These are phyloP conservation scores for Papilio polyxenes DNA, from an alignment of 1,140 invertebrate genomes.

Conservation along the genomic window DNA sequence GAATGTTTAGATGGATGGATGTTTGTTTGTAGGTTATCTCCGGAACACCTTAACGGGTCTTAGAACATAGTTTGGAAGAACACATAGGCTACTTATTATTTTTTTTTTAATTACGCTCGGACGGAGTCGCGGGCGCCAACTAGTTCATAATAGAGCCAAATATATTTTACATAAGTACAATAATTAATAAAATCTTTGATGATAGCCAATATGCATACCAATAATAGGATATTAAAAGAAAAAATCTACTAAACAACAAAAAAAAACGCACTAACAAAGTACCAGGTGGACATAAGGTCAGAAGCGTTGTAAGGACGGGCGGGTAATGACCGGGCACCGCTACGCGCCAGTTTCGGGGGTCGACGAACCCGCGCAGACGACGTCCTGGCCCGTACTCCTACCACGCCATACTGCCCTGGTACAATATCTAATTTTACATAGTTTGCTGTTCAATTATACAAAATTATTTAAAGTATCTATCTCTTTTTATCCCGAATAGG, in stretches of 20 bases:
- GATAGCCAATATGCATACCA: too few species aligned
- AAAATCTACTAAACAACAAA: slow-evolving; percentile 27
- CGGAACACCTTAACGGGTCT: too few species aligned
- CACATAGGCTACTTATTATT: too few species aligned
- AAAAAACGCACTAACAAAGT: slow-evolving; percentile 46
- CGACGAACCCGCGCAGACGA: slow-evolving; percentile 66
- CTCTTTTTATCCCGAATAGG: neutral
- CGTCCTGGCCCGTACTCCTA: slow-evolving; percentile 70
- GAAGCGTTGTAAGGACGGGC: slow-evolving; percentile 70
- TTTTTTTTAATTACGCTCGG: too few species aligned
- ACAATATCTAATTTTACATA: slow-evolving; percentile 44
- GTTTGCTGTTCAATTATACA: neutral
- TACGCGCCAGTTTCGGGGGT: slow-evolving; percentile 77
- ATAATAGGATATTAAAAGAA: neutral
- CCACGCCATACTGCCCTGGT: slow-evolving; percentile 64
- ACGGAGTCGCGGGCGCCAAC: too few species aligned
- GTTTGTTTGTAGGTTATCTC: too few species aligned
- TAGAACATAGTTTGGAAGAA: too few species aligned
- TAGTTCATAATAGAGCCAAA: too few species aligned
- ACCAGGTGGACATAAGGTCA: slow-evolving; percentile 76
- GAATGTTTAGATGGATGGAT: too few species aligned
- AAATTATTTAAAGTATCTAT: neutral
- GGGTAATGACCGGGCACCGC: slow-evolving; percentile 79
- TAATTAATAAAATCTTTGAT: neutral
- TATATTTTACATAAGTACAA: too few species aligned